Evolutionary conservation across 2,888 invertebrate genomes (phyloP), one percentile per base, ranked within the genome.

Genomic region (Tanypteryx hageni): DNA sequence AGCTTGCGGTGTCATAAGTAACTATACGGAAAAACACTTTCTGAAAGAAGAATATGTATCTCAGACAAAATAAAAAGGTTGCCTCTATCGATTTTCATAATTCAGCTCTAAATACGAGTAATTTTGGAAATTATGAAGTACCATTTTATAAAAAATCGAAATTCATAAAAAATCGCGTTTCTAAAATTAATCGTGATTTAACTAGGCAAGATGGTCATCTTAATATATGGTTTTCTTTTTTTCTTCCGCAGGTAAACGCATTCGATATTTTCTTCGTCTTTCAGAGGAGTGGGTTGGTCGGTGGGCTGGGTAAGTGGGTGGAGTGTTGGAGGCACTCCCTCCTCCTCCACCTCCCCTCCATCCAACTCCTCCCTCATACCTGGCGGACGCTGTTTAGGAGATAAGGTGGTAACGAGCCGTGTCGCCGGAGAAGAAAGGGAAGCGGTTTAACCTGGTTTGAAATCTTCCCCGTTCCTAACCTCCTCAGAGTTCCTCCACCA

Each of bases 321-420:
- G 44, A 44, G 44, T 1, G 44, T 44, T 44, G 44, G 44, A 44
- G 44, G 44, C 3, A 44, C 44, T 44, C 44, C 44, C 44, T 44
- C 44, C 44, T 44, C 44, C 44, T 44, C 44, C 44, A 44, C 44
- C 44, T 44, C 44, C 44, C 44, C 44, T 44, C 44, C 44, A 44
- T 44, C 44, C 44, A 44, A 44, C 44, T 44, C 44, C 44, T 44
- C 44, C 44, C 44, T 44, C 44, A 44, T 44, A 44, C 44, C 44
- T 11, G n/a, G 56, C 56, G 57, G 22, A 9, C 56, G 56, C 56
- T 83, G 16, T 44, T n/a, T n/a, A 44, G 83, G 83, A 44, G 83
- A 83, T 83, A 83, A 83, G 83, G 83, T 57, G 57, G 83, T 83
- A 83, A 82, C 82, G 44, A 83, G 83, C 56, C n/a, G 56, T 57